phyloP scores from a whole-genome alignment of 1,140 invertebrate species.

The Neodiprion fabricii region DNA sequence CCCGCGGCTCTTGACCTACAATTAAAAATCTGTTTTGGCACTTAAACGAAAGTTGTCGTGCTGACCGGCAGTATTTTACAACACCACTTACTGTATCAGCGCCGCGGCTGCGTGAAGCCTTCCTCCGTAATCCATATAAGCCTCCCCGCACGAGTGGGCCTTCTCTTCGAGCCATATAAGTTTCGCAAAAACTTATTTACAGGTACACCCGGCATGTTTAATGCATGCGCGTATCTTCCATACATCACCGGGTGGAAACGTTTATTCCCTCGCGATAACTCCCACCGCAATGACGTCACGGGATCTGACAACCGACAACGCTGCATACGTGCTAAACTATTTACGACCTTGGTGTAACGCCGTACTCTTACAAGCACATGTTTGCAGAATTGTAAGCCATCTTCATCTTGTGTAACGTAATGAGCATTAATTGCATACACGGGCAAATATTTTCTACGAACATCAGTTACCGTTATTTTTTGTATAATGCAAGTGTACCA shows the following conservation, averaged over 20 bases:
- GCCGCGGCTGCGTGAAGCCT: background rate
- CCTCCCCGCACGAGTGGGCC: background rate
- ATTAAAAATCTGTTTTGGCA: conserved; percentile 7
- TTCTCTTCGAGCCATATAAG: too few relatives aligned
- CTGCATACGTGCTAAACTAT: too few relatives aligned
- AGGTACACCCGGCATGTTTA: background rate
- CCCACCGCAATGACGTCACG: background rate
- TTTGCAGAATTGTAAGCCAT: too few relatives aligned
- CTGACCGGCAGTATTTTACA: conserved; percentile 2
- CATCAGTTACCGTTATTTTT: too few relatives aligned
- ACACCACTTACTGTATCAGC: conserved; percentile 4
- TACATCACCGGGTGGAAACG: background rate
- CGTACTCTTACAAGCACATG: too few relatives aligned
- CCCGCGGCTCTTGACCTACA: background rate
- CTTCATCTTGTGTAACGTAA: too few relatives aligned
- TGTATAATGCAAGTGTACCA: too few relatives aligned
- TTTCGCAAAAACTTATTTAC: too few relatives aligned
- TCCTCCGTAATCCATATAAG: background rate
- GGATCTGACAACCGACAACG: background rate
- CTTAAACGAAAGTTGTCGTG: conserved; percentile 7
- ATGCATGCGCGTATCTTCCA: background rate
- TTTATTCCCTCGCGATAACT: background rate
- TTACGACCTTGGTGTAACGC: too few relatives aligned
- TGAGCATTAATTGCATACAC: too few relatives aligned
- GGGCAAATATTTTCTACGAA: too few relatives aligned